phyloP scores from a whole-genome alignment of 2,888 invertebrate species.

The Leptinotarsa peninsularis region DNA sequence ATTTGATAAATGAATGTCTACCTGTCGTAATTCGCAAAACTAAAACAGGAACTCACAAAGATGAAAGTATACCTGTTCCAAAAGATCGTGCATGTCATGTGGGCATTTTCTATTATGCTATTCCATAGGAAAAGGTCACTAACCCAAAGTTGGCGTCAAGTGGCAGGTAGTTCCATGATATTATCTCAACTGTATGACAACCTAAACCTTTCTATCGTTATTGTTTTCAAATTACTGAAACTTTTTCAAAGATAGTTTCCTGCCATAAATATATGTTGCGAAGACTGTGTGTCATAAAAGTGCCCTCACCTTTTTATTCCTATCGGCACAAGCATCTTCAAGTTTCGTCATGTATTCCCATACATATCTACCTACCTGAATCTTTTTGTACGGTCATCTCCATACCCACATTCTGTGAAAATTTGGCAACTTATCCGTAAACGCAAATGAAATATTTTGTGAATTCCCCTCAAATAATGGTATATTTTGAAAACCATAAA shows the following conservation, averaged over 20 bases:
- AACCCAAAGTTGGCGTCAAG: conserved; percentile 42
- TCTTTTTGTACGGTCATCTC: not conserved
- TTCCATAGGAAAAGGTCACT: conserved; percentile 33
- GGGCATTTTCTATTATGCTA: conserved; percentile 8
- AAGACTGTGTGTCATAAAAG: conserved; percentile 41
- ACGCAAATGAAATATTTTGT: not conserved
- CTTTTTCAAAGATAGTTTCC: conserved; percentile 41
- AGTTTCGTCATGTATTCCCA: conserved; percentile 3
- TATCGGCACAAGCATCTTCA: conserved; percentile 8
- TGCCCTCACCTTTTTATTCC: conserved; percentile 21
- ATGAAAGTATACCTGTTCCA: conserved; percentile 8
- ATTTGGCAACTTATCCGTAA: not conserved
- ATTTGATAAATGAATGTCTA: not conserved
- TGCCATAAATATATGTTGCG: conserved; percentile 45
- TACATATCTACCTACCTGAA: conserved; percentile 5
- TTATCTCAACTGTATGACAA: conserved; percentile 45
- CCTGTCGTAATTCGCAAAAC: conserved; percentile 10
- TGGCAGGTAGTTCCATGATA: conserved; percentile 45
- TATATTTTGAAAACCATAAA: no score
- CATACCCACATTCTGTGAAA: not conserved
- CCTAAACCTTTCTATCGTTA: conserved; percentile 41
- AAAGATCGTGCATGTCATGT: conserved; percentile 15
- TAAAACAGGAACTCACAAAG: conserved; percentile 7
- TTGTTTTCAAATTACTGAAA: conserved; percentile 46
- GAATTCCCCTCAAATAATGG: not conserved